Evolutionary conservation across 2,888 invertebrate species (phyloP).

Genomic region (Plusia festucae): DNA sequence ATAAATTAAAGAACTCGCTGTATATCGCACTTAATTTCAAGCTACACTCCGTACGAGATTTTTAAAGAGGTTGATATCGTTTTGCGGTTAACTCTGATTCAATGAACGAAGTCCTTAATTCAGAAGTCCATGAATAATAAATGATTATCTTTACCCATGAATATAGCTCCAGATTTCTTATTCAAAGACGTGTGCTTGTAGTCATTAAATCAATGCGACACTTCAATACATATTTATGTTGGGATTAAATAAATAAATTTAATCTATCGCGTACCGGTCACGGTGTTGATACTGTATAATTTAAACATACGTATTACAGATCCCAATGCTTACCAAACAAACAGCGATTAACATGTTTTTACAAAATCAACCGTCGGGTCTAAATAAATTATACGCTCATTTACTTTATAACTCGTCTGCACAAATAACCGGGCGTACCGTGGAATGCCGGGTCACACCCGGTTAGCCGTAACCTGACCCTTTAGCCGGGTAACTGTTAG

Average conservation of each 20-base stretch:
- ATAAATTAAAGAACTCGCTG: neutral
- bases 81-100: neutral
- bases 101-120: neutral
- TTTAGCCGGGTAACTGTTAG: slow-evolving; percentile 44
- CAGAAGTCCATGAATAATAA: neutral
- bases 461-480: slow-evolving; percentile 52
- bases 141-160: neutral
- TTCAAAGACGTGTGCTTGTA: neutral
- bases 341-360: slow-evolving; percentile 59
- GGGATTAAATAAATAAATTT: slow-evolving; percentile 16
- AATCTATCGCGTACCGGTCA: slow-evolving; percentile 2
- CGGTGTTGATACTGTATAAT: slow-evolving; percentile 18
- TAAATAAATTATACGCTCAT: slow-evolving; percentile 61
- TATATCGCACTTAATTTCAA: no score
- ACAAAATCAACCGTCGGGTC: slow-evolving; percentile 53
- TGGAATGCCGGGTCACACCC: slow-evolving; percentile 34
- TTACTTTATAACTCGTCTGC: slow-evolving; percentile 58
- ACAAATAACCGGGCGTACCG: slow-evolving; percentile 50
- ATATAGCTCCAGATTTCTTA: neutral
- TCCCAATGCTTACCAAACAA: slow-evolving; percentile 40
- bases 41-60: neutral
- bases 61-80: neutral
- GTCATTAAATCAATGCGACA: slow-evolving; percentile 3
- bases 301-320: slow-evolving; percentile 26
- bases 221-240: slow-evolving; percentile 1